These are phyloP conservation scores for Drosophila erecta DNA, from an alignment of 1,140 invertebrate species.

Conservation along the genomic window DNA sequence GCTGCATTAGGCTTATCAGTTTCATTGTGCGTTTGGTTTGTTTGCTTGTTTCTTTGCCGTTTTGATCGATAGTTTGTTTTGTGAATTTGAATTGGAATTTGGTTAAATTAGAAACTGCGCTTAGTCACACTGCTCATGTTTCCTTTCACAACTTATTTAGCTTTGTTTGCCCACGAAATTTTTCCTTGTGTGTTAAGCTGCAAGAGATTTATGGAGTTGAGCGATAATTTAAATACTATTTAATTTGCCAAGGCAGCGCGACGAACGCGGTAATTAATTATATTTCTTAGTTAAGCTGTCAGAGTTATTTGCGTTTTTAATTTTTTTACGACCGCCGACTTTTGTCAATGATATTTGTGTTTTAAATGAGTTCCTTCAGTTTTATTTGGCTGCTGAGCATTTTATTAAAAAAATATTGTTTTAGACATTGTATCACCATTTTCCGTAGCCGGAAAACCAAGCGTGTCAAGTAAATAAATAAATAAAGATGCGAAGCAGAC, in stretches of 20 bases:
- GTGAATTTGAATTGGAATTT: conserved; percentile 32
- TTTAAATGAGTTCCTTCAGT: not conserved
- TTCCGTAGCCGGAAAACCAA: conserved; percentile 26
- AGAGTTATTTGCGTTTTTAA: conserved; percentile 38
- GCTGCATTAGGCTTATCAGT: conserved; percentile 47
- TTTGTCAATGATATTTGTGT: conserved; percentile 29
- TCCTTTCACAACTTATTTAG: conserved; percentile 23
- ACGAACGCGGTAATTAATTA: conserved; percentile 41
- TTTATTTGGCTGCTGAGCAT: conserved; percentile 8
- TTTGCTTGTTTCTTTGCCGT: conserved; percentile 28
- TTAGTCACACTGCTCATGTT: conserved; percentile 53
- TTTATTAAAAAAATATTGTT: not conserved
- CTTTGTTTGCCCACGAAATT: conserved; percentile 20
- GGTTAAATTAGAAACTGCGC: conserved; percentile 35
- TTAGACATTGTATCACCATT: not conserved
- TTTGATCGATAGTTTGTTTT: conserved; percentile 55
- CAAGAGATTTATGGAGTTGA: conserved; percentile 41
- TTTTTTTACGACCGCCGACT: conserved; percentile 24
- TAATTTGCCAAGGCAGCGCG: conserved; percentile 25
- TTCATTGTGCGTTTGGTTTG: conserved; percentile 65
- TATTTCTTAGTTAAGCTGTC: conserved; percentile 36
- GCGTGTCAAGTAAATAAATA: conserved; percentile 70
- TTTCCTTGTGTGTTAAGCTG: conserved; percentile 47
- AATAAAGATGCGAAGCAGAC: conserved; percentile 76
- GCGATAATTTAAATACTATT: conserved; percentile 34